These are phyloP conservation scores for Rotaria macrura DNA, from an alignment of 2,888 invertebrate species.

Conservation along the genomic window DNA sequence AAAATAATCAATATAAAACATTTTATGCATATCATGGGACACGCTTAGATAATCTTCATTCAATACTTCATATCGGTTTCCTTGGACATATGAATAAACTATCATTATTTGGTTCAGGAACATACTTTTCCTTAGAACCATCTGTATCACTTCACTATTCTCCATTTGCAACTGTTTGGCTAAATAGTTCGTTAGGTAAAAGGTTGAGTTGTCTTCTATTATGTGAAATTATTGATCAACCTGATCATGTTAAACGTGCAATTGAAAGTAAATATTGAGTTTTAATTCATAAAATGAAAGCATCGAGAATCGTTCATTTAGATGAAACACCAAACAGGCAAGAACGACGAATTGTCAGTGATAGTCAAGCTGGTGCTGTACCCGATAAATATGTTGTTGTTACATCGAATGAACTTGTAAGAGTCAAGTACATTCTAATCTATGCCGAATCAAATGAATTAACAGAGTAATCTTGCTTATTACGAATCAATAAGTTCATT, in stretches of 20 bases:
- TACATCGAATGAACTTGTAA: slow-evolving; percentile 64
- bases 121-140: slow-evolving; percentile 66
- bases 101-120: slow-evolving; percentile 62
- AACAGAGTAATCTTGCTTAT: not conserved
- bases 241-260: slow-evolving; percentile 54
- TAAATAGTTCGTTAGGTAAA: slow-evolving; percentile 64
- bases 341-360: not conserved
- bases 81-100: slow-evolving; percentile 64
- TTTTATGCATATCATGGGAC: slow-evolving; percentile 70
- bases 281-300: not conserved
- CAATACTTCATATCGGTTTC: slow-evolving; percentile 66
- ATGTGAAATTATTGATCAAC: slow-evolving; percentile 68
- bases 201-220: slow-evolving; percentile 66
- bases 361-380: slow-evolving; percentile 48
- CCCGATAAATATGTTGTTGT: slow-evolving; percentile 65
- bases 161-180: slow-evolving; percentile 63
- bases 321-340: not conserved
- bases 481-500: no score
- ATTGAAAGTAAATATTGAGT: slow-evolving; percentile 37
- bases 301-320: not conserved
- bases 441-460: slow-evolving; percentile 49
- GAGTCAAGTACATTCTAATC: slow-evolving; percentile 65
- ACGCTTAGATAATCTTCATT: slow-evolving; percentile 68
- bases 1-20: slow-evolving; percentile 48
- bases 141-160: slow-evolving; percentile 63